These are phyloP conservation scores for Myanophis thanlyinensis DNA, from an alignment of 2,113 vertebrate species.

Conservation along the genomic window DNA sequence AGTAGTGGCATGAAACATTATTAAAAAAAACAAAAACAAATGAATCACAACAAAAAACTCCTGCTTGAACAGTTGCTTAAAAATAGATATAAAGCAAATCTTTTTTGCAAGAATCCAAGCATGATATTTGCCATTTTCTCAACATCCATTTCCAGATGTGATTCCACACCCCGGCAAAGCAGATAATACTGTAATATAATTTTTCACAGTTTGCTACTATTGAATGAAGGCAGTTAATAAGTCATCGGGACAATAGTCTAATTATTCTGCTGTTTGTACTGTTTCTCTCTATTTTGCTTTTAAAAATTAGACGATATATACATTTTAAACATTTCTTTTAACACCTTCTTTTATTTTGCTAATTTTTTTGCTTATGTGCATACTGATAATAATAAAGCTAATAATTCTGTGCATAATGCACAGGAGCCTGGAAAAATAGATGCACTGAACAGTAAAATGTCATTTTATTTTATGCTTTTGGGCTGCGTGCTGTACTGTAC, in stretches of 20 bases:
- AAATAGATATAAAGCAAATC: background rate
- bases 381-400: background rate
- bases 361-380: background rate
- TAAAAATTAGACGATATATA: background rate
- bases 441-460: background rate
- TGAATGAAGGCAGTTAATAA: background rate
- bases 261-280: background rate
- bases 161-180: too few relatives aligned
- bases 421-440: fast-evolving
- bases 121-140: background rate
- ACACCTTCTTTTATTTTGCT: background rate
- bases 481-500: fast-evolving
- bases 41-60: background rate
- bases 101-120: background rate
- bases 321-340: slow-evolving; percentile 7
- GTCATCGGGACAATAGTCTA: background rate
- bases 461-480: background rate
- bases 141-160: background rate
- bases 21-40: background rate
- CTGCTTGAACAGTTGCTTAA: background rate
- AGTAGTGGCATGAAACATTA: background rate
- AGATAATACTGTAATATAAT: background rate
- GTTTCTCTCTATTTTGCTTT: background rate
- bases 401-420: background rate
- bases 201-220: background rate